A percentile compares a stretch with the other conserved stretches of the same genome.
These are phyloP conservation scores for Melopsittacus undulatus DNA, from an alignment of 2,797 vertebrate genomes.

Conservation along the genomic window DNA sequence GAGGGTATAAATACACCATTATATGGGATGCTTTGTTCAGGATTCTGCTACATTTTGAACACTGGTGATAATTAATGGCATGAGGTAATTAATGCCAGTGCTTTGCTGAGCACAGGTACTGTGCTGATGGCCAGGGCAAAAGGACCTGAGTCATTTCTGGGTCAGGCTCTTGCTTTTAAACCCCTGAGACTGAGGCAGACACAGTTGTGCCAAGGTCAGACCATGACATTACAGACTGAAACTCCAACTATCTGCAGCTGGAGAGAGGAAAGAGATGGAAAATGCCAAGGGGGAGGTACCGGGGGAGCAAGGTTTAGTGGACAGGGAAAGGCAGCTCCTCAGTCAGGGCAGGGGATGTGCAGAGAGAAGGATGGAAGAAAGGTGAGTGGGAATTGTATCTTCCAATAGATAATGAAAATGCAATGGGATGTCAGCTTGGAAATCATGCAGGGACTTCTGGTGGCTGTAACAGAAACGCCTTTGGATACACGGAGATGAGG, in stretches of 20 bases:
- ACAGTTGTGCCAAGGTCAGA: not conserved
- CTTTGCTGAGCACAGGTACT: not conserved
- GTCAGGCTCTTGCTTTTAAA: not conserved
- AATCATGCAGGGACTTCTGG: not conserved
- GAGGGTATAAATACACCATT: not conserved
- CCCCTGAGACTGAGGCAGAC: not conserved
- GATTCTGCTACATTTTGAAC: not conserved
- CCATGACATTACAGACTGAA: fast-evolving
- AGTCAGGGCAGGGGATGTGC: not conserved
- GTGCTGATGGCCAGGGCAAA: not conserved
- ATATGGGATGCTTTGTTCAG: not conserved
- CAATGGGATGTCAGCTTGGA: not conserved
- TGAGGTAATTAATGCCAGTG: not conserved
- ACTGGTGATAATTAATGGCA: not conserved
- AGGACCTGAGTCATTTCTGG: not conserved
- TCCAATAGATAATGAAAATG: not conserved
- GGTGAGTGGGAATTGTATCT: not conserved
- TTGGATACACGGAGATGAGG: not conserved
- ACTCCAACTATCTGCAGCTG: not conserved
- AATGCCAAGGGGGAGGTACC: not conserved
- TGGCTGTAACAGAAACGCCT: not conserved
- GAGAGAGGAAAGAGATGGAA: not conserved
- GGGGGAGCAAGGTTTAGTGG: not conserved
- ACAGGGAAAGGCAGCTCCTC: not conserved
- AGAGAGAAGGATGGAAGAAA: not conserved